Base-by-base conservation (phyloP, 37 sponge, comb jelly and placozoan genomes). In the Eunapius fragilis region DNA sequence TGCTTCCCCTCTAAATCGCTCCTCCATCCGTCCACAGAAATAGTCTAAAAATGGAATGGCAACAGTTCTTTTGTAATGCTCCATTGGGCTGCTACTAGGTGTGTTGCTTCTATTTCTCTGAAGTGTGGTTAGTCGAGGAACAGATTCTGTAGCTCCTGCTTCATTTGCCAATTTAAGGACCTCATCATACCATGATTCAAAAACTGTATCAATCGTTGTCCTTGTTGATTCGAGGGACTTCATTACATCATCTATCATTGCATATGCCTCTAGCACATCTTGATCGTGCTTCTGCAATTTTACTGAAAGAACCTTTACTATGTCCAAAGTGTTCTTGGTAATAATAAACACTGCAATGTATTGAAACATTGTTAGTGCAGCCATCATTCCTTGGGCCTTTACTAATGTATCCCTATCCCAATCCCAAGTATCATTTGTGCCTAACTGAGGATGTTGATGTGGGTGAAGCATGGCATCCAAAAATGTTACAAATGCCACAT, bases 261-360 rank as follows among this genome's bases (percentile, higher is more conserved):
- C 27, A 33, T 48, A 84, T 22, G 84, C 84, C 22, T 84, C 68
- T 27, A 19, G 71, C 19, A 89, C 37, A 70, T 89, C 89, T 68
- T 84, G 84, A 47, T 89, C 77, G 13, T 84, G 79, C 79, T 84
- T 84, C 45, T 89, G 85, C 9, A 89, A 69, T 70, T 89, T 85
- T 49, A 80, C 74, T 72, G 85, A 38, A 76, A 89, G 76, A 1
- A 70, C 25, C 70, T 84, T 69, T 25, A 78, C 80, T 85, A 85
- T 80, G 72, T 69, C 81, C 19, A 89, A 28, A 28, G 37, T 69
- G 69, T 77, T 89, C 47, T 89, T 79, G 2, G 90, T 80, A 14
- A 83, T 76, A 12, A 89, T 7, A 26, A 89, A 85, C 5, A 41
- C 71, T 67, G 77, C 71, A 5, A 90, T 74, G 31, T 81, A 79